These are phyloP conservation scores for Polypedilum pembai DNA, from an alignment of 1,140 invertebrate species.

Conservation along the genomic window DNA sequence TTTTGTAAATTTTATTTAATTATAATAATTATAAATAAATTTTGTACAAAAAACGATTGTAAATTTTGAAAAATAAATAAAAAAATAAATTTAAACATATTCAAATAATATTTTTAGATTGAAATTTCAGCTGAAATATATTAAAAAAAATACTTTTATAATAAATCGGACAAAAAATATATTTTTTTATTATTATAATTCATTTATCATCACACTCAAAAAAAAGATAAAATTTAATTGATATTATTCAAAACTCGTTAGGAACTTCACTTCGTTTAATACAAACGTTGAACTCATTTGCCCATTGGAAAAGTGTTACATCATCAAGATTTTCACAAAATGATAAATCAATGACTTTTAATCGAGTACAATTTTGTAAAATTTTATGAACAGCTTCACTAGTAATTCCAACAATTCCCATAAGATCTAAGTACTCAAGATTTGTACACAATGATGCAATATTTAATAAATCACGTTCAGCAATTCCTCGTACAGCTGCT, in stretches of 20 bases:
- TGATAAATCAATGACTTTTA: constrained; percentile 74
- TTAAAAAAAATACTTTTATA: too few relatives aligned
- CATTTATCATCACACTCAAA: too few relatives aligned
- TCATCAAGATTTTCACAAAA: constrained; percentile 74
- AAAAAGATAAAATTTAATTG: too few relatives aligned
- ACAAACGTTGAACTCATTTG: constrained; percentile 36
- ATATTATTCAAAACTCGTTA: background rate
- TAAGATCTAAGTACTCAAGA: constrained; percentile 71
- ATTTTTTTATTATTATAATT: too few relatives aligned
- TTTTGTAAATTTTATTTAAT: too few relatives aligned
- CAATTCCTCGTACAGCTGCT: constrained; percentile 66
- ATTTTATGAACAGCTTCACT: constrained; percentile 53
- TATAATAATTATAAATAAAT: too few relatives aligned
- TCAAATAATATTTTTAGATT: too few relatives aligned
- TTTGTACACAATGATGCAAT: constrained; percentile 56
- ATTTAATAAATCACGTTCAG: constrained; percentile 64
- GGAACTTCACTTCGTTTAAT: constrained; percentile 37
- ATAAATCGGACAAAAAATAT: too few relatives aligned
- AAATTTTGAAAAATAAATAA: too few relatives aligned
- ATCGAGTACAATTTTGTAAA: constrained; percentile 53
- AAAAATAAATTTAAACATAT: too few relatives aligned
- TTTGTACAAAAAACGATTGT: too few relatives aligned
- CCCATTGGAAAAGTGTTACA: constrained; percentile 48
- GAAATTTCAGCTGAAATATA: too few relatives aligned
- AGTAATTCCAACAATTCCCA: constrained; percentile 69